Base-by-base conservation (phyloP, 1,140 invertebrate species). In the Proctacanthus coquilletti region DNA sequence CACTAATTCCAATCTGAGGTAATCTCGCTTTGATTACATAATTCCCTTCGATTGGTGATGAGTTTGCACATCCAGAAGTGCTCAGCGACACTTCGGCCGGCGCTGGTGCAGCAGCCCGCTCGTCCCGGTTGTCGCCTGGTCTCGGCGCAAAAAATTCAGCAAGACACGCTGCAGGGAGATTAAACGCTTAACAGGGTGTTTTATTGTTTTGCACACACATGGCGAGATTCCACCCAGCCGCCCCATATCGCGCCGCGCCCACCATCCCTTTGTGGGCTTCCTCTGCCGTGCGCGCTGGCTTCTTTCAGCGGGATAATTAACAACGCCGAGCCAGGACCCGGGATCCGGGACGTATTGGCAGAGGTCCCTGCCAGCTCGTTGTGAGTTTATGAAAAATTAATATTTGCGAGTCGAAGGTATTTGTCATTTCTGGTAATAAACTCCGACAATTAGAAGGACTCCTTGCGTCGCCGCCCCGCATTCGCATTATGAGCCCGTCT, bases 171-270 rank as follows among this genome's bases (percentile, higher is more conserved):
- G 13, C 23, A 27, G 13, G 23, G 23, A 27, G 23, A 27, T 27
- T 27, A 27, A 27, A 27, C 23, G 23, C 23, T 27, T 27, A 27
- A 27, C 23, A 27, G 23, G 23, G 23, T 27, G 23, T 27, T 27
- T 27, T 27, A 27, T 27, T 27, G 23, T 27, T 27, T 27, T 27
- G 23, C n/a, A n/a, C 13, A 27, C 23, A 27, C 23, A 27, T 27
- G 23, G 23, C 23, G 23, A 27, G 8, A 27, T 27, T 27, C 23
- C 8, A 27, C 23, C 8, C 8, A 8, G 23, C 8, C 23, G 23
- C 8, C 23, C 13, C 8, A 9, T 8, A 27, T 27, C 8, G 13
- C 13, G 23, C 8, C 23, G 23, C 23, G 23, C 8, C 23, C 8
- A 9, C 23, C 8, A 13, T 8, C 8, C 23, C 23, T 9, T 13